These are phyloP conservation scores for Meandrina meandrites DNA, from an alignment of 92 coral and sea anemone genomes.

Conservation along the genomic window DNA sequence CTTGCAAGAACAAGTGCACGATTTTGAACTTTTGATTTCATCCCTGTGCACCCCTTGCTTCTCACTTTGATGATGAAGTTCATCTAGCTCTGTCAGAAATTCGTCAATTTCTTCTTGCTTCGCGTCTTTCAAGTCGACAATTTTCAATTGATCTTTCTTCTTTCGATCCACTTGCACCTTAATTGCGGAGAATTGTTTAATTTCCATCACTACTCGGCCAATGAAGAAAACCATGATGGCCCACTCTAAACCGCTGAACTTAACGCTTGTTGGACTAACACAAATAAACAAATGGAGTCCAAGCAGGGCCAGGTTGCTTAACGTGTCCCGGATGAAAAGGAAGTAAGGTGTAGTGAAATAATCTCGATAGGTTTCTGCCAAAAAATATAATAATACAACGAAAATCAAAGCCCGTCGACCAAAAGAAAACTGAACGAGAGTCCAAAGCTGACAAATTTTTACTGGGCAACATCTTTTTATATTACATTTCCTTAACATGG, in stretches of 20 bases:
- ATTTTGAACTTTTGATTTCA: background rate
- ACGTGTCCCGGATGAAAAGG: conserved; percentile 35
- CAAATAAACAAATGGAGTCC: conserved; percentile 47
- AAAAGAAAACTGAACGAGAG: no score
- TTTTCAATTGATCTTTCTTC: background rate
- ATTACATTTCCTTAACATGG: no score
- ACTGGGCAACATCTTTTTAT: no score
- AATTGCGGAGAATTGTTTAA: conserved; percentile 34
- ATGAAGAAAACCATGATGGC: conserved; percentile 52
- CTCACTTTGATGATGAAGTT: background rate
- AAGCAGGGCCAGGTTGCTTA: conserved; percentile 45
- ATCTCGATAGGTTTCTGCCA: conserved; percentile 33
- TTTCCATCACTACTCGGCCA: conserved; percentile 40
- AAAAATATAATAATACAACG: background rate
- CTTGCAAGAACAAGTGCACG: background rate
- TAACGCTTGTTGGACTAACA: conserved; percentile 19
- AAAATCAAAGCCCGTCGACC: background rate
- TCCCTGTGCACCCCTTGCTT: background rate
- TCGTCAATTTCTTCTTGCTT: background rate
- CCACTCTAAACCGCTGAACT: conserved; percentile 39
- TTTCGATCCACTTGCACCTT: background rate
- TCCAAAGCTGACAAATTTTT: no score
- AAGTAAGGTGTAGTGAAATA: conserved; percentile 56
- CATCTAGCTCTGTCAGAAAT: background rate
- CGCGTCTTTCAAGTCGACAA: background rate